Evolutionary conservation across 2,888 invertebrate genomes (phyloP), one percentile per base, ranked within the genome.

Genomic region (Eulithis prunata): DNA sequence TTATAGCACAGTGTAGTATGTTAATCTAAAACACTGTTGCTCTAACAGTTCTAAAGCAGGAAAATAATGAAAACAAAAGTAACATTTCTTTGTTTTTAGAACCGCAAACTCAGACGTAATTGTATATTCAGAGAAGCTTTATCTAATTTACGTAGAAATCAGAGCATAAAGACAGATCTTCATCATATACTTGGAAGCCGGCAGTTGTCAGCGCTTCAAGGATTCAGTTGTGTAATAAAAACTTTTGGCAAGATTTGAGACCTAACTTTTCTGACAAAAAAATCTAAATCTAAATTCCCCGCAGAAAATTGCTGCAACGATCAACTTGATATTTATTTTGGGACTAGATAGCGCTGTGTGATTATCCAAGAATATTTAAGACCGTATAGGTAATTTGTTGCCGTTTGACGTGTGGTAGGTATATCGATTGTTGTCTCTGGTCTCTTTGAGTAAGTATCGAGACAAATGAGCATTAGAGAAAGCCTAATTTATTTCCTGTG

Each of bases 141-240:
- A 67, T 71, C 51, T 64, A 54, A 62, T 64, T 68, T 71, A 64
- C 64, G 13, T 63, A 57, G 63, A 69, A 66, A 52, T 62, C 51
- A 49, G 14, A 5, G 4, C 57, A 53, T 62, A 43, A 55, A 64
- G 68, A 58, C 49, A 54, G 54, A 54, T 62, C 43, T 14, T 51
- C 13, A 28, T 64, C 59, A 57, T 32, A 61, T 63, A 62, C 61
- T 62, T 57, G 68, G 68, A 68, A 68, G 54, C 14, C 6, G 21
- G 45, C 49, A 53, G 52, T 54, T 53, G 43, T 62, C 62, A 53
- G 49, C 12, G 28, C 47, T 58, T 58, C 60, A 64, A 64, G 57
- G 68, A 47, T 52, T 47, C n/a, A 38, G 38, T 13, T 14, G 4
- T 14, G 5, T 5, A 14, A 54, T 54, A 38, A 13, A 32, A 52